Percentiles rank a stretch among this genome's conserved stretches.
Conservation (phyloP, 2,113 vertebrate genomes). For the Peromyscus leucopus region DNA sequence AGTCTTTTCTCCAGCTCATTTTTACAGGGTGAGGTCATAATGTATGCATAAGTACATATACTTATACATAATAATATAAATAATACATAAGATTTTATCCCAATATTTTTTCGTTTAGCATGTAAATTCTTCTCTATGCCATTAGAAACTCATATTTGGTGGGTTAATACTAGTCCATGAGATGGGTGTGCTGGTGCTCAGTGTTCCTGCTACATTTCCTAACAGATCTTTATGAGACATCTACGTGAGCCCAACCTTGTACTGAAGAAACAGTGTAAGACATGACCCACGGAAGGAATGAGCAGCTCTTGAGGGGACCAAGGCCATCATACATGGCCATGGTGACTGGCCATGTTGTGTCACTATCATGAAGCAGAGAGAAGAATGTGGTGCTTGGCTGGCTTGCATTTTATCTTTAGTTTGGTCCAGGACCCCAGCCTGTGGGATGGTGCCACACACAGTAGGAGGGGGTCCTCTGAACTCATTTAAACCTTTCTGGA, state of each 20-base stretch:
- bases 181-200: background rate
- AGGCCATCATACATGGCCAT: background rate
- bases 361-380: background rate
- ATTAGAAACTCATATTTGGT: background rate
- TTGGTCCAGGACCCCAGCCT: background rate
- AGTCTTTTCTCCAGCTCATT: background rate
- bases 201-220: background rate
- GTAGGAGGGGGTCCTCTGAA: background rate
- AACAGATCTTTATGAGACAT: background rate
- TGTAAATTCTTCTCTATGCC: background rate
- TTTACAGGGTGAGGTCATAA: background rate
- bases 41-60: background rate
- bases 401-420: background rate
- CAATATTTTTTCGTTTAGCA: background rate
- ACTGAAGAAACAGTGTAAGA: background rate
- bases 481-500: background rate
- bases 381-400: no score
- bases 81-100: background rate
- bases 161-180: background rate
- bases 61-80: background rate
- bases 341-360: background rate
- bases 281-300: background rate
- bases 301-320: background rate
- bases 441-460: background rate
- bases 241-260: fast-evolving